Base-by-base conservation (phyloP, 1,140 invertebrate genomes). In the Armadillidium nasatum region DNA sequence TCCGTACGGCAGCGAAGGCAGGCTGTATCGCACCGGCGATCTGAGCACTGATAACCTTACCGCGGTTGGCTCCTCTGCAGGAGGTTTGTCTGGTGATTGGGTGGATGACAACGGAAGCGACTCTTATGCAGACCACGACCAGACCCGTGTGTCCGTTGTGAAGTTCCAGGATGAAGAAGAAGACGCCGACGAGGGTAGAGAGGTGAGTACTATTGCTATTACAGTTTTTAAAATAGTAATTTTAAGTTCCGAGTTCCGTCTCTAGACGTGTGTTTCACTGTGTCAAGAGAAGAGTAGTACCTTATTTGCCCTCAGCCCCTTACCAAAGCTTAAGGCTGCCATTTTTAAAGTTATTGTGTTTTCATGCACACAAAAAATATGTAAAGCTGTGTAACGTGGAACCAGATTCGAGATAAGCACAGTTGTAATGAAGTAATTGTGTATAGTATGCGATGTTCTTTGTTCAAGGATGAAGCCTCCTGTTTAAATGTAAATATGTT, bases 91-190 rank as follows among this genome's bases (percentile, higher is more conserved):
- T 22, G 75, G 72, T 69, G 43, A 75, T 44, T 74, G 77, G 76
- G 44, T 50, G 54, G 91, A 91, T 71, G 89, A 90, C 79, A 88
- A 88, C 74, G 77, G 77, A 67, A 76, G 72, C 72, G 78, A 77
- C 13, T 71, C 76, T 19, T 79, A 82, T 89, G 90, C 92, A 84
- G 91, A 92, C 81, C 88, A 89, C 77, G 92, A 94, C 83, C 90
- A 90, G 1, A 92, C 92, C 1, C 87, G 93, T 74, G 93, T 91
- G 9, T 91, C 93, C 83, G 92, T 91, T 6, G 94, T 96, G 79
- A 95, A 95, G 85, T 96, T 96, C 85, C 92, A 90, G 44, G 50
- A 60, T 19, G 93, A 95, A 84, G 85, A 86, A 6, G 70, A 78
- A 15, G 79, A 80, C 23, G 68, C 71, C 0, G 79, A 80, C 44